Percentiles rank a stretch among this genome's conserved stretches.
Conservation (phyloP, 2,888 invertebrate species). For the Eulithis prunata region DNA sequence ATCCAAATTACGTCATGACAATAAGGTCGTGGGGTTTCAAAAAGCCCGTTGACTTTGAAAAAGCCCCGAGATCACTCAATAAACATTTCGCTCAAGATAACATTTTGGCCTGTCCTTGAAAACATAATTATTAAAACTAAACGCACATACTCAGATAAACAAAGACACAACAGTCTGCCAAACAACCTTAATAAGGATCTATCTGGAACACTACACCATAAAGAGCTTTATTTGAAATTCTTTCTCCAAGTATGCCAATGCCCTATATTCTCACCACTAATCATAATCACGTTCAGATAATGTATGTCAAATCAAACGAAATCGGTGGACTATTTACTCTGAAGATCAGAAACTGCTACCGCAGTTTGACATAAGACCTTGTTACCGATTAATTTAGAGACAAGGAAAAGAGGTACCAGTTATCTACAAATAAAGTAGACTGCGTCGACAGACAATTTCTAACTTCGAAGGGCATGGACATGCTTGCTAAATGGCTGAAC, state of each 20-base stretch:
- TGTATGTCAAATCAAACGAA: not conserved
- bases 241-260: constrained; percentile 13
- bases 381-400: not conserved
- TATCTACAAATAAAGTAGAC: not conserved
- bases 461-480: too few species aligned
- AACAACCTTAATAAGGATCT: constrained; percentile 10
- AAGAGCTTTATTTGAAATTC: constrained; percentile 16
- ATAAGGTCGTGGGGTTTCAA: not conserved
- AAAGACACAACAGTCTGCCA: constrained; percentile 5
- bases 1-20: constrained; percentile 8
- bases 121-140: constrained; percentile 4
- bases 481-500: too few species aligned
- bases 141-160: constrained; percentile 5
- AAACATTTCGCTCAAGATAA: constrained; percentile 12
- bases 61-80: constrained; percentile 9
- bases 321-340: not conserved
- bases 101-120: constrained; percentile 6
- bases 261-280: constrained; percentile 7
- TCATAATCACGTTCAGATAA: not conserved
- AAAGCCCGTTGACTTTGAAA: not conserved
- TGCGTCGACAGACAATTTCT: too few species aligned
- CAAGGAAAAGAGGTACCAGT: not conserved
- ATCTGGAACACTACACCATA: constrained; percentile 16
- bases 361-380: not conserved
- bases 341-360: not conserved